phyloP scores from a whole-genome alignment of 2,113 vertebrate genomes.

The Dipodomys merriami region DNA sequence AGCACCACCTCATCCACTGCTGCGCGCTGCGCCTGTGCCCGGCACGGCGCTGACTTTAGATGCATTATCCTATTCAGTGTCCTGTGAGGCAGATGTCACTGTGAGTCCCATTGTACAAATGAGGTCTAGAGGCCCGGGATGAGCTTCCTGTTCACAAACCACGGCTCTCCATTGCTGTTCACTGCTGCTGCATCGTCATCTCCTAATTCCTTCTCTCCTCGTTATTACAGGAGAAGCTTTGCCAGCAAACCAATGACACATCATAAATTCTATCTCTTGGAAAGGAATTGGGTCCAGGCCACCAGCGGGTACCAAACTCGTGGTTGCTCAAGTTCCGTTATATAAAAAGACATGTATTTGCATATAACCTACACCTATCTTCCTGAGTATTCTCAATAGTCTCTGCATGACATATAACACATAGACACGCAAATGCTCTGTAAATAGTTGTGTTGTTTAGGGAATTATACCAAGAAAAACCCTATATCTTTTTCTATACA shows the following conservation, averaged over 20 bases:
- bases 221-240: neutral
- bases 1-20: neutral
- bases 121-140: neutral
- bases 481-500: neutral
- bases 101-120: neutral
- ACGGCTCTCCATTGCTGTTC: neutral
- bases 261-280: neutral
- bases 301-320: neutral
- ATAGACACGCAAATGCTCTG: neutral
- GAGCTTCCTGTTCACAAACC: neutral
- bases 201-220: neutral
- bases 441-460: neutral
- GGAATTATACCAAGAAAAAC: neutral
- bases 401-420: neutral
- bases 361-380: neutral
- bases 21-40: neutral
- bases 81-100: neutral
- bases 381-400: neutral
- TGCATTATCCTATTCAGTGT: neutral
- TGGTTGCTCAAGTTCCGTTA: neutral
- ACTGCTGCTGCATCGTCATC: neutral
- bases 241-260: neutral
- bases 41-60: neutral
- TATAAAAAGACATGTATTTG: neutral
- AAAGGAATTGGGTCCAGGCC: no score